phyloP scores from a whole-genome alignment of 2,113 vertebrate species.

The Tychaedon coryphoeus region DNA sequence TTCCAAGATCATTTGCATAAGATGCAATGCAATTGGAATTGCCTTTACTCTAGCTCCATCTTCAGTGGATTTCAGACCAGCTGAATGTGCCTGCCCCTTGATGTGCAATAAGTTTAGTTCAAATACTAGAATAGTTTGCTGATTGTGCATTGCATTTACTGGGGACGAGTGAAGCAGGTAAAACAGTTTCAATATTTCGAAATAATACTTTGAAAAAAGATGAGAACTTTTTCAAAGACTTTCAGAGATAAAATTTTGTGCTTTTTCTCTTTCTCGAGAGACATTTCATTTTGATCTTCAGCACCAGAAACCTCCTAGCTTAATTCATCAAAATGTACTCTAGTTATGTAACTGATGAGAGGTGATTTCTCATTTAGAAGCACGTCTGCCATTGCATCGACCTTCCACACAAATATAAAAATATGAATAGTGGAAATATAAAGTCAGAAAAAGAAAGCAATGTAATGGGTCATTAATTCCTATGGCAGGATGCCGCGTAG shows the following conservation, averaged over 20 bases:
- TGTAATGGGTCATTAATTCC: not conserved
- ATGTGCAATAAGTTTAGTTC: not conserved
- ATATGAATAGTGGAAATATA: not conserved
- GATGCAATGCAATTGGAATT: not conserved
- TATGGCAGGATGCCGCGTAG: not conserved
- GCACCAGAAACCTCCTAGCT: not conserved
- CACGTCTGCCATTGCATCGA: not conserved
- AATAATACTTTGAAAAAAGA: not conserved
- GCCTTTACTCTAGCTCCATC: constrained; percentile 60
- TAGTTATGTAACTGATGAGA: not conserved
- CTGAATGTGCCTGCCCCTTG: not conserved
- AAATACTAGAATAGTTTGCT: not conserved
- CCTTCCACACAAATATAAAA: not conserved
- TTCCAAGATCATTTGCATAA: not conserved
- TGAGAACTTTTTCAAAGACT: not conserved
- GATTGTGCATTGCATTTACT: not conserved
- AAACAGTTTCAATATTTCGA: not conserved
- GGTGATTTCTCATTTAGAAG: not conserved
- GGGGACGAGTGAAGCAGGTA: not conserved
- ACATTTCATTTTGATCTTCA: not conserved
- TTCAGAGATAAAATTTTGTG: not conserved
- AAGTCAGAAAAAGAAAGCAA: not conserved
- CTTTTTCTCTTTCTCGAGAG: not conserved
- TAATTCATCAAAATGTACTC: not conserved
- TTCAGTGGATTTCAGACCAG: constrained; percentile 27